These are phyloP conservation scores for Calyptommatus sinebrachiatus DNA, from an alignment of 2,113 vertebrate genomes.

Conservation along the genomic window DNA sequence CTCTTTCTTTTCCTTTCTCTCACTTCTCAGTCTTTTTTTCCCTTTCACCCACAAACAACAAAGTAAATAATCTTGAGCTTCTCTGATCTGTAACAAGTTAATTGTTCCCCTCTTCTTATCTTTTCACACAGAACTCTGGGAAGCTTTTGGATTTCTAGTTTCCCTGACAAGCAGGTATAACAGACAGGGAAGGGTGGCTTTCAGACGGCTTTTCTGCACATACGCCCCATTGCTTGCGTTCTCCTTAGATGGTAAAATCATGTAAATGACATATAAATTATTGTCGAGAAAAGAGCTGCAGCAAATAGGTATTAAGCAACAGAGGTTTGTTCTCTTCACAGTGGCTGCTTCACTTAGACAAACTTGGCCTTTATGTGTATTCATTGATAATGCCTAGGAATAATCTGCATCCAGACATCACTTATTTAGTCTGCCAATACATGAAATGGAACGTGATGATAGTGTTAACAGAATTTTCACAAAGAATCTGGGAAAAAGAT, in stretches of 20 bases:
- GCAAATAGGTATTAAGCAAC: not conserved
- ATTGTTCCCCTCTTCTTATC: conserved; percentile 41
- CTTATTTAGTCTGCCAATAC: too few species aligned
- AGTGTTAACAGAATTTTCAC: too few species aligned
- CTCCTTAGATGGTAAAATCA: conserved; percentile 29
- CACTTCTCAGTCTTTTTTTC: not conserved
- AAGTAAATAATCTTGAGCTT: conserved; percentile 34
- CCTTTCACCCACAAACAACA: conserved; percentile 7
- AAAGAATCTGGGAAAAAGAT: too few species aligned
- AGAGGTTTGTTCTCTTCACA: conserved; percentile 6
- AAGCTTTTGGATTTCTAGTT: conserved; percentile 22
- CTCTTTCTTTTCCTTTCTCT: not conserved
- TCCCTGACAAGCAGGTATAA: conserved; percentile 33
- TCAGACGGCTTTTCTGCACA: conserved; percentile 32
- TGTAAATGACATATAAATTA: conserved; percentile 48
- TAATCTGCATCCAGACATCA: not conserved
- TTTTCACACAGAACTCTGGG: conserved; percentile 18
- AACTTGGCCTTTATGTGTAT: not conserved
- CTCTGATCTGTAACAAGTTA: conserved; percentile 38
- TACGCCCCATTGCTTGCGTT: conserved; percentile 23
- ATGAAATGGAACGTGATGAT: too few species aligned
- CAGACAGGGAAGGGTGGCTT: conserved; percentile 40
- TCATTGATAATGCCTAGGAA: not conserved
- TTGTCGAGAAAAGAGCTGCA: conserved; percentile 39
- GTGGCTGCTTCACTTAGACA: not conserved